A percentile compares a stretch with the other conserved stretches of the same genome.
Evolutionary conservation across 2,797 vertebrate species (phyloP).

Genomic region (Hoplostethus mediterraneus): DNA sequence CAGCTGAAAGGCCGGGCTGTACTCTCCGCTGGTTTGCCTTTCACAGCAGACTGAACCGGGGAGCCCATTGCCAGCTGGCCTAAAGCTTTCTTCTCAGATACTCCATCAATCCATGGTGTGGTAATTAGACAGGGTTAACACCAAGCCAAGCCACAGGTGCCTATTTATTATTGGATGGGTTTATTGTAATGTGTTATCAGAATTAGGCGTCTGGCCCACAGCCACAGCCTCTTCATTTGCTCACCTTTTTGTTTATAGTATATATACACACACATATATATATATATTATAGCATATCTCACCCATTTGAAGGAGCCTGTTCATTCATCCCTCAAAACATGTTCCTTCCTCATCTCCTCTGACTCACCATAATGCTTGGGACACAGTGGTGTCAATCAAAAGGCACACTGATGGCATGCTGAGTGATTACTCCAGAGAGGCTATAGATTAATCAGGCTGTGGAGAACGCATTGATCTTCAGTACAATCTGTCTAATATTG

Average conservation of each 20-base stretch:
- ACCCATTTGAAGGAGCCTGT: conserved; percentile 43
- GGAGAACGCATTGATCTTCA: conserved; percentile 68
- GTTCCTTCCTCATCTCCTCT: conserved; percentile 28
- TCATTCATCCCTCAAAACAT: conserved; percentile 43
- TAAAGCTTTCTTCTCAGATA: conserved; percentile 53
- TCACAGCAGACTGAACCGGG: conserved; percentile 54
- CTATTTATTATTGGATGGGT: conserved; percentile 55
- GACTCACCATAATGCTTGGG: conserved; percentile 61
- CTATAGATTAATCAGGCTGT: conserved; percentile 68
- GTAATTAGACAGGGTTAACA: conserved; percentile 75
- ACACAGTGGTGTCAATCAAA: conserved; percentile 46
- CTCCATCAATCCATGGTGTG: conserved; percentile 65
- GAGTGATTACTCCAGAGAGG: conserved; percentile 67
- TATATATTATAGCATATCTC: conserved; percentile 32
- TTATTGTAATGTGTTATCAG: conserved; percentile 47
- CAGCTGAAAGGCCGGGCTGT: conserved; percentile 26
- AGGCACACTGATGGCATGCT: neutral
- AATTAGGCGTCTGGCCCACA: neutral
- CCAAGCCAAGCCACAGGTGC: conserved; percentile 62
- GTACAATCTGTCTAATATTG: conserved; percentile 71
- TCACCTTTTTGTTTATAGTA: neutral
- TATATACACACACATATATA: too few relatives aligned
- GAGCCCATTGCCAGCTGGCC: conserved; percentile 64
- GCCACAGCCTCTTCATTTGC: conserved; percentile 34
- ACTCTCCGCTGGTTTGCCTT: conserved; percentile 50